phyloP scores from a whole-genome alignment of 2,888 invertebrate genomes.

The Ariolimax columbianus region DNA sequence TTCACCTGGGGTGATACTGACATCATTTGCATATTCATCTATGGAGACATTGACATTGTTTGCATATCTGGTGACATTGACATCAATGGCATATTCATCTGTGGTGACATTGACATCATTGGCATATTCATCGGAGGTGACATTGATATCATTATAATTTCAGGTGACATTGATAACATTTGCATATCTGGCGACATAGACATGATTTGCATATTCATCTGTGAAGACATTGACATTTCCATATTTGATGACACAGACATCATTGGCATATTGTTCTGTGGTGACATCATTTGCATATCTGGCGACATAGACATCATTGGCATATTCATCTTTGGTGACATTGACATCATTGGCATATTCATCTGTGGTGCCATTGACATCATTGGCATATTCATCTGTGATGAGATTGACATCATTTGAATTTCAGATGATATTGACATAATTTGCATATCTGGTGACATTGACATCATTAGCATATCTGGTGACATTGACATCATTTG shows the following conservation, averaged over 20 bases:
- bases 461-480: too few relatives aligned
- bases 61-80: background rate
- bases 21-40: background rate
- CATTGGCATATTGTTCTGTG: background rate
- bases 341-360: background rate
- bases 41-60: background rate
- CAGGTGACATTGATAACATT: background rate
- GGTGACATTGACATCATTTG: too few relatives aligned
- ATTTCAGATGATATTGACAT: too few relatives aligned
- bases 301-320: background rate
- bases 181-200: background rate
- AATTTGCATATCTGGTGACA: too few relatives aligned
- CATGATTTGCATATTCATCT: background rate
- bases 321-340: background rate
- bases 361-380: background rate
- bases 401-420: background rate
- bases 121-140: background rate
- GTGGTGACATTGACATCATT: background rate
- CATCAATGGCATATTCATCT: background rate
- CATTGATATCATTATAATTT: background rate
- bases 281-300: background rate
- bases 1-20: background rate
- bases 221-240: background rate
- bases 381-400: background rate
- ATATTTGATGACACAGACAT: background rate